Base-by-base conservation (phyloP, 2,113 vertebrate species). In the Lasiurus cinereus region DNA sequence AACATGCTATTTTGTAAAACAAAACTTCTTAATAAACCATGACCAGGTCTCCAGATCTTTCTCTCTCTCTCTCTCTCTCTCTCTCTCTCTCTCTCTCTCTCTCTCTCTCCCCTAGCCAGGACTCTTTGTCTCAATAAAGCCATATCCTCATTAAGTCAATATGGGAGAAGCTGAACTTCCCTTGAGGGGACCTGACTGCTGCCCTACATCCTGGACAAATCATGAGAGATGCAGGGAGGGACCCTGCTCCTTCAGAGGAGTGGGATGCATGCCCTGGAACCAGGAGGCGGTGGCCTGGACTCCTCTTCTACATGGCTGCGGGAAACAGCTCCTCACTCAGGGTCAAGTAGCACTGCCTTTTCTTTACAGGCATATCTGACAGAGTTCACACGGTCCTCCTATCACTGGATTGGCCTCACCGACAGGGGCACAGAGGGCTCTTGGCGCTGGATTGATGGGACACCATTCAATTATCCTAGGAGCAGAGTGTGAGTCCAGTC, bases 361-460 rank as follows among this genome's bases (percentile, higher is more conserved):
- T 94, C 18, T 89, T 27, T 52, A 15, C 59, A 98, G 97, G 64
- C 19, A 0, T 98, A 92, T 84, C 84, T 98, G 91, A 3, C 1
- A 15, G 16, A 12, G 19, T 24, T 6, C 31, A 96, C 84, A 0
- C 22, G 21, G 2, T 2, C 12, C 6, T 11, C 0, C 7, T 1
- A 69, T 69, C 4, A 97, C 92, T 98, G 97, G 97, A 97, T 97
- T 3, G 96, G 97, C 10, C 97, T 98, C 77, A 97, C 90, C 0
- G 96, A 98, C 83, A 22, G 0, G 0, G 92, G 48, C 16, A 36
- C 0, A 0, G 95, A 97, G 67, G 96, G 93, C 10, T 1, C 0
- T 64, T 98, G 97, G 97, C 21, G 4, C 33, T 97, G 97, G 97
- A 46, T 18, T 19, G 96, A 97, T 7, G 93, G 92, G 24, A 96